phyloP scores from a whole-genome alignment of 2,888 invertebrate genomes.

The Conomelus anceps region DNA sequence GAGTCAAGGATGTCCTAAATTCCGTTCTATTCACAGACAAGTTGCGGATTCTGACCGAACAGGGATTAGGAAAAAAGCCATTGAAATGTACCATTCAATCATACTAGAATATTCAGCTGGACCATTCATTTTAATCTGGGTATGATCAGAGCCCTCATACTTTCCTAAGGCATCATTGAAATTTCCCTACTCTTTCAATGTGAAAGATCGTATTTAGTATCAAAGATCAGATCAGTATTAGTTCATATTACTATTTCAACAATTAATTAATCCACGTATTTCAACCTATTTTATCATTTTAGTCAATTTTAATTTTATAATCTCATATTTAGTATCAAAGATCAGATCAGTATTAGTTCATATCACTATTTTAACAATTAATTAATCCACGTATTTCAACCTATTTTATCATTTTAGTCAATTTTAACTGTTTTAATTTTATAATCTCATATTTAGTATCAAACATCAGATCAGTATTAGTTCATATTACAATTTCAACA shows the following conservation, averaged over 20 bases:
- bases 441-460: neutral
- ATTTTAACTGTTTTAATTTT: neutral
- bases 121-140: too few relatives aligned
- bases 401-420: neutral
- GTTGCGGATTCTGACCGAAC: neutral
- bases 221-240: neutral
- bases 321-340: too few relatives aligned
- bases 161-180: neutral
- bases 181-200: neutral
- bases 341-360: neutral
- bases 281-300: neutral
- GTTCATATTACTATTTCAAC: neutral
- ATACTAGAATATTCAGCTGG: too few relatives aligned
- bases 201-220: too few relatives aligned
- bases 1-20: neutral
- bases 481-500: neutral
- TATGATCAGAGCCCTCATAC: too few relatives aligned
- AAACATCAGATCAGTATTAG: neutral
- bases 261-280: neutral
- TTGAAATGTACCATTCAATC: neutral
- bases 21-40: neutral
- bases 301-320: neutral
- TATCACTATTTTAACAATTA: neutral
- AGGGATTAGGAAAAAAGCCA: neutral
- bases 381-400: neutral